phyloP scores from a whole-genome alignment of 2,113 vertebrate genomes.

The Odontesthes bonariensis region DNA sequence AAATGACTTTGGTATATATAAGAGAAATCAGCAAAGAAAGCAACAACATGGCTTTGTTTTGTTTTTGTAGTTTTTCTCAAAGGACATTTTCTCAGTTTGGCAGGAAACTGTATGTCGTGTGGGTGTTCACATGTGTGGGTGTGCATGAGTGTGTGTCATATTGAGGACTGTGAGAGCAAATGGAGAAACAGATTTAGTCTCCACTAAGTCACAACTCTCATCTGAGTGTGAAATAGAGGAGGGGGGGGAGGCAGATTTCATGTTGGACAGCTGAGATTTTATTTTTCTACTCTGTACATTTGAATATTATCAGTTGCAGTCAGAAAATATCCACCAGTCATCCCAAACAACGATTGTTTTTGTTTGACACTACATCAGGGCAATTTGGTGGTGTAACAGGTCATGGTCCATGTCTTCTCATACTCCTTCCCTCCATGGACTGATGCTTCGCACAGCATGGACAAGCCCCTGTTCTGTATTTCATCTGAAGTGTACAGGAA shows the following conservation, averaged over 20 bases:
- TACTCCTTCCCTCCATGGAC: constrained; percentile 44
- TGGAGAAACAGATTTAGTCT: constrained; percentile 60
- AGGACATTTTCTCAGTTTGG: constrained; percentile 54
- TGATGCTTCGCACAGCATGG: constrained; percentile 28
- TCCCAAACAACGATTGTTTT: constrained; percentile 25
- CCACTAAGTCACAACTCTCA: constrained; percentile 25
- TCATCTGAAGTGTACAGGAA: constrained; percentile 64
- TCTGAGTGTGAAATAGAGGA: constrained; percentile 37
- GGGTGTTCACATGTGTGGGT: constrained; percentile 17
- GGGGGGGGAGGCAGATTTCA: constrained; percentile 37
- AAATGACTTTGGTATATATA: constrained; percentile 30
- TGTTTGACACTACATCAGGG: constrained; percentile 35
- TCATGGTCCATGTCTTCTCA: constrained; percentile 44
- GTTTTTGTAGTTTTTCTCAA: constrained; percentile 46
- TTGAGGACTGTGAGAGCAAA: constrained; percentile 54
- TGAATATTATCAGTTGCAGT: constrained; percentile 70
- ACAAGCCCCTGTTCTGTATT: constrained; percentile 41
- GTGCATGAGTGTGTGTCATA: constrained; percentile 47
- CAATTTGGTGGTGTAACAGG: constrained; percentile 10
- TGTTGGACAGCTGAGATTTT: constrained; percentile 69
- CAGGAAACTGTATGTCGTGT: constrained; percentile 42
- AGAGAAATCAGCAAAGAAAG: constrained; percentile 49
- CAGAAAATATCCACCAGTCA: constrained; percentile 36
- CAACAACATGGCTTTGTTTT: constrained; percentile 53
- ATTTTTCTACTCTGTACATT: constrained; percentile 81